A percentile compares a stretch with the other conserved stretches of the same genome.
These are phyloP conservation scores for Pristionchus fissidentatus DNA, from an alignment of 2,888 invertebrate species.

Conservation along the genomic window DNA sequence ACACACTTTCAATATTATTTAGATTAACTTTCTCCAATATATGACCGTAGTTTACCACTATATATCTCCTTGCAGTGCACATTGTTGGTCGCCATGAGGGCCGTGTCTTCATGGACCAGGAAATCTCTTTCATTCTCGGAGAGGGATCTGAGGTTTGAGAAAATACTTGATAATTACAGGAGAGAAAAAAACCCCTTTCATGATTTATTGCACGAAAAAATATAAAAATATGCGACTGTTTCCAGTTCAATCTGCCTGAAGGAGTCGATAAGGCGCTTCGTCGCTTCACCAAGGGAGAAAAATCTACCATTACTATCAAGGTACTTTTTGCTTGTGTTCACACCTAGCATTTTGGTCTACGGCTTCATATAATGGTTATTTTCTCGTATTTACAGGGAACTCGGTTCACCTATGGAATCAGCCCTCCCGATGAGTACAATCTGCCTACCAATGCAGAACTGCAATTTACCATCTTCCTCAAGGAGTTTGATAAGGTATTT, in stretches of 20 bases:
- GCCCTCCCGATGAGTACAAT: conserved; percentile 80
- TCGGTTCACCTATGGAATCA: conserved; percentile 67
- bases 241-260: conserved; percentile 81
- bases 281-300: conserved; percentile 82
- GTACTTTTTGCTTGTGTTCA: too few species aligned
- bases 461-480: conserved; percentile 87
- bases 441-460: conserved; percentile 87
- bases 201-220: neutral
- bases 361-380: too few species aligned
- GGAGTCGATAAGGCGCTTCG: conserved; percentile 88
- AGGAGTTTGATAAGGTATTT: conserved; percentile 86
- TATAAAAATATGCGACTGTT: neutral
- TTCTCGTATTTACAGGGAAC: conserved; percentile 64
- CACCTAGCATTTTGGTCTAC: neutral
- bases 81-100: conserved; percentile 83
- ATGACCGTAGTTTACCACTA: neutral
- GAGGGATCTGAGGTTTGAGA: conserved; percentile 84
- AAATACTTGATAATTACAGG: too few species aligned
- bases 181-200: too few species aligned
- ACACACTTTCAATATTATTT: neutral
- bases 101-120: conserved; percentile 85
- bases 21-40: too few species aligned
- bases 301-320: conserved; percentile 62
- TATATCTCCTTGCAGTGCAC: conserved; percentile 81
- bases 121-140: conserved; percentile 87